A percentile compares a stretch with the other conserved stretches of the same genome.
Evolutionary conservation across 2,797 vertebrate genomes (phyloP).

Genomic region (Urosaurus nigricauda): DNA sequence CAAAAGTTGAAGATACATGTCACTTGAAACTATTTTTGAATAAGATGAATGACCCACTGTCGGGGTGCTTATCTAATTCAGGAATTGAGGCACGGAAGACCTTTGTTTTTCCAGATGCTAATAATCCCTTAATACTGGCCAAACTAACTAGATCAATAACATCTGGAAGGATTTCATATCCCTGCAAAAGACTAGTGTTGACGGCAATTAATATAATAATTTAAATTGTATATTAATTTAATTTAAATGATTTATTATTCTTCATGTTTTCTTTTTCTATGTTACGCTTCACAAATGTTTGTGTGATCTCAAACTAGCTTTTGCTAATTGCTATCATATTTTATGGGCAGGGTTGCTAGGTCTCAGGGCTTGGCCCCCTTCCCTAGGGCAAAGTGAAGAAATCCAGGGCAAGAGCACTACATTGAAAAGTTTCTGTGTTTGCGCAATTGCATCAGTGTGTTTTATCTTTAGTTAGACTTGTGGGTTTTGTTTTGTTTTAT

Average conservation of each 20-base stretch:
- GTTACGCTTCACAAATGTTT: too few species aligned
- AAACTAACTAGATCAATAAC: background rate
- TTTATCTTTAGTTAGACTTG: too few species aligned
- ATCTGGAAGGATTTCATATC: background rate
- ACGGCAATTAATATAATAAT: background rate
- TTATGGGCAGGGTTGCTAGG: background rate
- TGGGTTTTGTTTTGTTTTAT: too few species aligned
- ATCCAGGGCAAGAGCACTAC: too few species aligned
- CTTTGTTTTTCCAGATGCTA: background rate
- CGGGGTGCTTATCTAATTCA: background rate
- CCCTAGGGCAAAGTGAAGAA: too few species aligned
- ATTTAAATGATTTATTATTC: background rate
- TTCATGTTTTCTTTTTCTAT: background rate
- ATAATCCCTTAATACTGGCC: background rate
- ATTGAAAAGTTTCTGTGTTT: too few species aligned
- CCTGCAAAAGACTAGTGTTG: background rate
- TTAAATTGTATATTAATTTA: background rate
- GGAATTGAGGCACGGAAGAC: background rate
- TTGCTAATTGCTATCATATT: background rate
- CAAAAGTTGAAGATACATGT: background rate
- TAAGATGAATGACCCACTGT: background rate
- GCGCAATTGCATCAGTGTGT: too few species aligned
- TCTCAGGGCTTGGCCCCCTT: too few species aligned
- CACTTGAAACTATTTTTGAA: background rate
- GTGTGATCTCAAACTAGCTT: background rate